These are phyloP conservation scores for Tenthredo amoena DNA, from an alignment of 2,888 invertebrate genomes.

Conservation along the genomic window DNA sequence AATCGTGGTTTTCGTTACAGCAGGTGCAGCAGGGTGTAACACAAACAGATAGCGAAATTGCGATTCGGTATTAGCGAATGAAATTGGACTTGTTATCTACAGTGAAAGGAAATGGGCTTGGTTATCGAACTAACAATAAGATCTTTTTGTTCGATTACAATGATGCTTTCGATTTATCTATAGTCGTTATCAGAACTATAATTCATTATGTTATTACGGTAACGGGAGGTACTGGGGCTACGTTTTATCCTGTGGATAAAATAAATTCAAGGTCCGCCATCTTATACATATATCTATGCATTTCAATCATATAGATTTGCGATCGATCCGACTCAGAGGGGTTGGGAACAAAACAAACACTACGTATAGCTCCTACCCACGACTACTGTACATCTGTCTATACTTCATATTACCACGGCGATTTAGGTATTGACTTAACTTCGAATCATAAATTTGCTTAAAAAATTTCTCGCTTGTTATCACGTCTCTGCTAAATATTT, in stretches of 20 bases:
- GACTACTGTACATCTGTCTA: neutral
- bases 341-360: conserved; percentile 10
- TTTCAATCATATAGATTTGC: conserved; percentile 1
- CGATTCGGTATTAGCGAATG: neutral
- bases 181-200: neutral
- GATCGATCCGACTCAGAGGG: neutral
- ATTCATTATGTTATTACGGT: neutral
- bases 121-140: neutral
- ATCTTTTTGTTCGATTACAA: neutral
- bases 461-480: neutral
- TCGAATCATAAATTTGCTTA: neutral
- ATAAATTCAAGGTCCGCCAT: neutral
- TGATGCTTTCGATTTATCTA: neutral
- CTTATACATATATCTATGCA: neutral
- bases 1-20: neutral
- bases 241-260: neutral
- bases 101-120: neutral
- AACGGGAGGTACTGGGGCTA: neutral
- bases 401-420: neutral
- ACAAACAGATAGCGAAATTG: neutral
- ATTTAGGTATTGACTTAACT: neutral
- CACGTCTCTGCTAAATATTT: neutral
- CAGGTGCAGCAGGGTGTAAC: conserved; percentile 2
- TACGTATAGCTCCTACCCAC: neutral
- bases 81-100: neutral